phyloP scores from a whole-genome alignment of 2,888 invertebrate species.

The Agonum fuliginosum region DNA sequence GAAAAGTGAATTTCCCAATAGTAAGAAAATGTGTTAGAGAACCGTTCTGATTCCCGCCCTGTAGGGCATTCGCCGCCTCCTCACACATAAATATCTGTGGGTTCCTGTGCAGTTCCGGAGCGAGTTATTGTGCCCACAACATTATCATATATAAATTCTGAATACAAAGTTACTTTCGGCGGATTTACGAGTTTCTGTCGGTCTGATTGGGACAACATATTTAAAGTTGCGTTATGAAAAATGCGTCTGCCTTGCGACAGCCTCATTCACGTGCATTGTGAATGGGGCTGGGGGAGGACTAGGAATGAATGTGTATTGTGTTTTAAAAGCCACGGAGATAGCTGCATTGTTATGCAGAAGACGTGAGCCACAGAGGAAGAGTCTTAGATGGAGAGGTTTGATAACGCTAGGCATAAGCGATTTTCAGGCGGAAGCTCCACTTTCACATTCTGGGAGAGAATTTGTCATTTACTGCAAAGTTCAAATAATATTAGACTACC shows the following conservation, averaged over 20 bases:
- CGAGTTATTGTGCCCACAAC: conserved; percentile 53
- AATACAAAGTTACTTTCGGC: conserved; percentile 43
- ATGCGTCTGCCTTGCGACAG: conserved; percentile 39
- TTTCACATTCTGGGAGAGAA: too few relatives aligned
- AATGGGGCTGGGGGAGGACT: conserved; percentile 29
- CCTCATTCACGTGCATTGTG: conserved; percentile 12
- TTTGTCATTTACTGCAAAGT: too few relatives aligned
- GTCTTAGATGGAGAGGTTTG: conserved; percentile 4
- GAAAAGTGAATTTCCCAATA: too few relatives aligned
- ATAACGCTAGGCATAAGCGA: too few relatives aligned
- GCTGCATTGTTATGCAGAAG: conserved; percentile 47
- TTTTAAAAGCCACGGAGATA: conserved; percentile 39
- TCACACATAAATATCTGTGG: conserved; percentile 46
- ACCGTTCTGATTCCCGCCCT: not conserved
- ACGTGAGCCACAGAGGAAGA: conserved; percentile 1
- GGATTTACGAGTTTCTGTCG: conserved; percentile 50
- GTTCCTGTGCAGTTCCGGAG: conserved; percentile 48
- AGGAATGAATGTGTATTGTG: conserved; percentile 43
- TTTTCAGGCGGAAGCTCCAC: too few relatives aligned
- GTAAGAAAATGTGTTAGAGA: too few relatives aligned
- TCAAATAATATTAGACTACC: too few relatives aligned
- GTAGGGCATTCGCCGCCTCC: conserved; percentile 19
- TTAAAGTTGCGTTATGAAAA: conserved; percentile 49
- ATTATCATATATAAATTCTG: conserved; percentile 58
- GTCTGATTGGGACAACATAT: conserved; percentile 58